Base-by-base conservation (phyloP, 2,113 vertebrate genomes). In the Formicarius rufipectus region DNA sequence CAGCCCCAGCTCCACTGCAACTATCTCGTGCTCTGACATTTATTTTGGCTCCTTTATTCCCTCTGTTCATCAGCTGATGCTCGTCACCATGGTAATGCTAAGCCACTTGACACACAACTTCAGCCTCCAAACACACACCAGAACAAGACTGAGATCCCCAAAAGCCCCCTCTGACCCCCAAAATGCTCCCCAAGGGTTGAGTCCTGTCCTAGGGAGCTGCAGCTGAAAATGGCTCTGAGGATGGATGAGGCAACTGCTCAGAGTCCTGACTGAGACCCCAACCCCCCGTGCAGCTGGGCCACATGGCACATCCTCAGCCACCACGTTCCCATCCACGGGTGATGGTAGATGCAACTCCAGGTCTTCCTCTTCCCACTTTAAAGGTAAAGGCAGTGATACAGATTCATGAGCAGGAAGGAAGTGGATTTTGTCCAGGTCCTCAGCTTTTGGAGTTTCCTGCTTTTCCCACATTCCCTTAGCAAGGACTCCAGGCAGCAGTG, bases 51-150 rank as follows among this genome's bases (percentile, higher is more conserved):
- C 89, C 91, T 95, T 96, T 92, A 87, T 94, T 97, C 97, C 95
- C 79, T 93, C 97, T 93, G 86, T 92, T 98, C 98, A 97, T 97
- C 96, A 96, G 94, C 83, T 19, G 93, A 92, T 94, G 97, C 91
- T 30, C 12, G 93, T 98, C 31, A 27, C 92, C 94, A 88, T 58
- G 84, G 97, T 89, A 94, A 98, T 25, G 53, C 96, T 50, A 89
- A 94, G 78, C 91, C 97, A 93, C 95, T 96, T 97, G 97, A 94
- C 96, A 96, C 92, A 77, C 93, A 95, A 95, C 93, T 91, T 67
- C 77, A 89, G n/a, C 42, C 88, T 96, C 78, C 47, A 31, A 95
- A 93, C 94, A 84, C 96, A 90, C 67, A 62, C 68, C 91, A 77
- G 89, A 40, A 66, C 74, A 53, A 71, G 84, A 74, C 86, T 95